phyloP scores from a whole-genome alignment of 2,113 vertebrate genomes.

The Cranoglanis bouderius region DNA sequence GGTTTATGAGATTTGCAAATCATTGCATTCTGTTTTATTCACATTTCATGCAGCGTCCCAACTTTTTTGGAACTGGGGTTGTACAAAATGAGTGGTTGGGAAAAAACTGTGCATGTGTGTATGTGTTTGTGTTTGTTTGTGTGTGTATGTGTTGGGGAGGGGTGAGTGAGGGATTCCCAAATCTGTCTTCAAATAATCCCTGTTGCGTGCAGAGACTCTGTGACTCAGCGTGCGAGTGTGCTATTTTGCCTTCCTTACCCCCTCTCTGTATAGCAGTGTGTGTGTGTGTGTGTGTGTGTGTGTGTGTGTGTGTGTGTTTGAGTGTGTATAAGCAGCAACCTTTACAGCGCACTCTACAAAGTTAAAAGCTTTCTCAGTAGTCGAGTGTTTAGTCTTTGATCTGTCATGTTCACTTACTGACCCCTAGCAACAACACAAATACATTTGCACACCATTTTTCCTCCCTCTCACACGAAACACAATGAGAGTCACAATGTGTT shows the following conservation, averaged over 20 bases:
- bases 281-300: slow-evolving; percentile 11
- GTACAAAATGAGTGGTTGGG: slow-evolving; percentile 22
- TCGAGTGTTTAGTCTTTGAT: not conserved
- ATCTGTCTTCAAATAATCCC: slow-evolving; percentile 40
- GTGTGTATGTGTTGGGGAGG: slow-evolving; percentile 15
- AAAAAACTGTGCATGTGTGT: not conserved
- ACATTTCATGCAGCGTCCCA: too few relatives aligned
- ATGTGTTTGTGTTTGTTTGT: not conserved
- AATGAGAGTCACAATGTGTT: not conserved
- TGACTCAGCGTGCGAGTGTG: slow-evolving; percentile 39
- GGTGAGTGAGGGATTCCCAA: slow-evolving; percentile 34
- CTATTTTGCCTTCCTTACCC: slow-evolving; percentile 16
- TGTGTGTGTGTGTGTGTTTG: slow-evolving; percentile 9
- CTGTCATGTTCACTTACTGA: not conserved
- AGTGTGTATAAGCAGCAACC: not conserved
- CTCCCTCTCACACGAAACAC: not conserved
- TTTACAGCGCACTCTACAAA: not conserved
- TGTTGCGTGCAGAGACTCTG: slow-evolving; percentile 31
- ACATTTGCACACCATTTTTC: not conserved
- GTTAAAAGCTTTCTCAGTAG: not conserved
- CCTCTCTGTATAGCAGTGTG: not conserved
- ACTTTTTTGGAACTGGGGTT: too few relatives aligned
- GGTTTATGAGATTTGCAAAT: too few relatives aligned
- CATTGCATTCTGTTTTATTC: too few relatives aligned
- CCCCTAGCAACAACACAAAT: not conserved